phyloP scores from a whole-genome alignment of 2,113 vertebrate species.

The Lates calcarifer region DNA sequence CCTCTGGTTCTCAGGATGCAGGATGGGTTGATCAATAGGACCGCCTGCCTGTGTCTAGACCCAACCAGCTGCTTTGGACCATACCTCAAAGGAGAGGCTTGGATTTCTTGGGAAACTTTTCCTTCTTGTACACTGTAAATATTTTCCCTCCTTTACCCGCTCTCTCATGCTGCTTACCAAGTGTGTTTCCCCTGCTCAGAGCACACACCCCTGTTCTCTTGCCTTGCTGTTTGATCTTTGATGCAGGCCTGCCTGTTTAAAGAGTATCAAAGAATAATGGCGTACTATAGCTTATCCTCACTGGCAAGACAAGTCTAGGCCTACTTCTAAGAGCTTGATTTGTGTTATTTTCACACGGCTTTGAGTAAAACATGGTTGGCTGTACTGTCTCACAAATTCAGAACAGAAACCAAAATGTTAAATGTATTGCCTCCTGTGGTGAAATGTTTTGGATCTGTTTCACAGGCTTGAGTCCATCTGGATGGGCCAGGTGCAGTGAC shows the following conservation, averaged over 20 bases:
- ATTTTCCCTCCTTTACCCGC: slow-evolving; percentile 71
- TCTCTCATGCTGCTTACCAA: slow-evolving; percentile 67
- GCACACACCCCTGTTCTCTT: slow-evolving; percentile 36
- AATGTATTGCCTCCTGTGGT: background rate
- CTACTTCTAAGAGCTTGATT: slow-evolving; percentile 31
- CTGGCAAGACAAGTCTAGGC: slow-evolving; percentile 42
- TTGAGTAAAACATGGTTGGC: background rate
- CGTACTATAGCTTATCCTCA: slow-evolving; percentile 38
- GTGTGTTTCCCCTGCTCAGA: slow-evolving; percentile 58
- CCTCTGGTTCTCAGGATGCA: slow-evolving; percentile 65
- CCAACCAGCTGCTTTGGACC: slow-evolving; percentile 65
- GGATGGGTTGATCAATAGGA: slow-evolving; percentile 57
- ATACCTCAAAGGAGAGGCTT: slow-evolving; percentile 74
- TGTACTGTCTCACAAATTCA: background rate
- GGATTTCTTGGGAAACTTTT: slow-evolving; percentile 78
- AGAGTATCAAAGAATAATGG: slow-evolving; percentile 43
- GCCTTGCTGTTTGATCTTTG: slow-evolving; percentile 68
- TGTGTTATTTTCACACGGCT: slow-evolving; percentile 37
- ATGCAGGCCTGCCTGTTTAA: slow-evolving; percentile 56
- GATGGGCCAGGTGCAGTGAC: background rate
- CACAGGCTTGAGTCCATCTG: background rate
- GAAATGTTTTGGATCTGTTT: background rate
- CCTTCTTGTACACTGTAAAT: slow-evolving; percentile 75
- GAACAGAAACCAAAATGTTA: background rate
- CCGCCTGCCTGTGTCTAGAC: slow-evolving; percentile 64